Evolutionary conservation across 2,888 invertebrate genomes (phyloP).

Genomic region (Clepsis dumicolana): DNA sequence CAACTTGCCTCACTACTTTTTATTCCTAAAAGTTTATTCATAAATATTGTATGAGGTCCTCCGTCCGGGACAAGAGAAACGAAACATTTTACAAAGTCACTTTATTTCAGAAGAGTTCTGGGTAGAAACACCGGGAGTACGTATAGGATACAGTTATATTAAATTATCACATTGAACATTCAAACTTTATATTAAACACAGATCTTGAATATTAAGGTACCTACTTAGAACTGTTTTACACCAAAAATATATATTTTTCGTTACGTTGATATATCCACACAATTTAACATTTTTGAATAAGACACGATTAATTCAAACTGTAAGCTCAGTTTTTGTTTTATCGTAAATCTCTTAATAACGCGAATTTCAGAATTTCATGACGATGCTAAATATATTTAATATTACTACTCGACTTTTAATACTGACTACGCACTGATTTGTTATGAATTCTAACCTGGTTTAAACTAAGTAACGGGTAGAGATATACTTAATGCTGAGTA

Average conservation of each 20-base stretch:
- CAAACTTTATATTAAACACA: conserved; percentile 49
- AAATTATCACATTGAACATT: conserved; percentile 85
- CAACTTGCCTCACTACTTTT: conserved; percentile 2
- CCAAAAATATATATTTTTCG: conserved; percentile 41
- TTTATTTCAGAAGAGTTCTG: conserved; percentile 72
- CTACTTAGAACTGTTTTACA: conserved; percentile 42
- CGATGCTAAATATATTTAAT: conserved; percentile 15
- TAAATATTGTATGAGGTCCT: neutral
- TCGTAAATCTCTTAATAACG: conserved; percentile 42
- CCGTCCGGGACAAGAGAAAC: conserved; percentile 43
- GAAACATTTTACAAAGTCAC: conserved; percentile 68
- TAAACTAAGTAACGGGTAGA: neutral
- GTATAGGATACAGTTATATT: conserved; percentile 81
- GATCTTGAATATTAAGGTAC: conserved; percentile 36
- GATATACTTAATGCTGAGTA: conserved; percentile 11
- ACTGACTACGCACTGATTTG: conserved; percentile 15
- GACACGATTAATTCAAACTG: conserved; percentile 45
- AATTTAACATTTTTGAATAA: conserved; percentile 43
- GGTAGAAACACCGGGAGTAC: conserved; percentile 80
- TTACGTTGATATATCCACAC: conserved; percentile 35
- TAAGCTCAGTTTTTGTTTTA: conserved; percentile 45
- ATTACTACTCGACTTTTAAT: conserved; percentile 26
- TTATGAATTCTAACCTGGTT: neutral
- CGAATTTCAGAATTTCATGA: conserved; percentile 24
- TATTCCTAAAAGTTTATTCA: neutral